These are phyloP conservation scores for Ovibos moschatus DNA, from an alignment of 2,113 vertebrate species.

Conservation along the genomic window DNA sequence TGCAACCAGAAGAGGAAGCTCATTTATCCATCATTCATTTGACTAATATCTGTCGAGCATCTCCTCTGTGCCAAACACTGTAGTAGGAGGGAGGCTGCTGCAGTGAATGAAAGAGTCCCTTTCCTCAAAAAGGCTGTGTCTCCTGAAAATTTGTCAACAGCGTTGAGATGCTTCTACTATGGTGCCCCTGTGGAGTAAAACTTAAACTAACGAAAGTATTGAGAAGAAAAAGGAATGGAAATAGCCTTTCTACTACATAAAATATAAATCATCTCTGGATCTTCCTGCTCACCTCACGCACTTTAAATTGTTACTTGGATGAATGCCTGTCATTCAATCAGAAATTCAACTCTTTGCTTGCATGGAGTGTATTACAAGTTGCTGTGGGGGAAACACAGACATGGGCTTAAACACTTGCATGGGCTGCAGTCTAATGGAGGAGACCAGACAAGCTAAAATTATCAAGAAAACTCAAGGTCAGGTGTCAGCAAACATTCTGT, in stretches of 20 bases:
- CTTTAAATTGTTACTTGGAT: slow-evolving; percentile 52
- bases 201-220: not conserved
- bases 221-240: slow-evolving; percentile 24
- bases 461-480: not conserved
- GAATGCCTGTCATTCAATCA: slow-evolving; percentile 44
- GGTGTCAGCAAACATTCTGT: not conserved
- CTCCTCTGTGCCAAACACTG: not conserved
- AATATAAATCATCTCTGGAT: slow-evolving; percentile 45
- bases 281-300: slow-evolving; percentile 29
- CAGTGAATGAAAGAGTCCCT: not conserved
- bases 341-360: not conserved
- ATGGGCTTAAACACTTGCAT: not conserved
- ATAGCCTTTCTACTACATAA: slow-evolving; percentile 38
- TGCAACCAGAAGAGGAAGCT: slow-evolving; percentile 26
- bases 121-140: not conserved
- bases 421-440: not conserved
- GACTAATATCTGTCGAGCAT: not conserved
- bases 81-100: not conserved
- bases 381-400: not conserved
- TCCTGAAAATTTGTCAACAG: slow-evolving; percentile 7
- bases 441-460: slow-evolving; percentile 22
- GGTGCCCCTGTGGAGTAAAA: not conserved
- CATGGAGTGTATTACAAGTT: not conserved
- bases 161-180: not conserved
- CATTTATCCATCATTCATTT: slow-evolving; percentile 7